These are phyloP conservation scores for Acromyrmex echinatior DNA, from an alignment of 1,140 invertebrate species.

Conservation along the genomic window DNA sequence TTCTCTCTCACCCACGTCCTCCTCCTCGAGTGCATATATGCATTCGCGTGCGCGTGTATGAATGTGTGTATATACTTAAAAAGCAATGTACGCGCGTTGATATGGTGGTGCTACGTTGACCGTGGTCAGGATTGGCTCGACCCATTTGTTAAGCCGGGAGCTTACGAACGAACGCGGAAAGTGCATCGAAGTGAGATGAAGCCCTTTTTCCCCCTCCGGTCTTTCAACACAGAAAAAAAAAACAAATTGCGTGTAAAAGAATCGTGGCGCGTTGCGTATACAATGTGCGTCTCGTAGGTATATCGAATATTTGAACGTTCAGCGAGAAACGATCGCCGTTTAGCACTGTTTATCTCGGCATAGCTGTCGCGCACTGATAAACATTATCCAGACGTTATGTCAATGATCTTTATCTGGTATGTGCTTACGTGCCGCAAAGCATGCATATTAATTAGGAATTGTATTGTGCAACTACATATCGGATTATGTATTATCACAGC, in stretches of 20 bases:
- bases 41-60: neutral
- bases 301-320: neutral
- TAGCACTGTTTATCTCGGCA: neutral
- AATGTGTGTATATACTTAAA: slow-evolving; percentile 47
- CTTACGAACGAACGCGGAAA: slow-evolving; percentile 37
- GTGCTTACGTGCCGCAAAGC: neutral
- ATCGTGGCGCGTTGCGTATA: neutral
- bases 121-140: slow-evolving; percentile 76
- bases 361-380: slow-evolving; percentile 31
- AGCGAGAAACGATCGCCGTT: neutral
- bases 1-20: neutral
- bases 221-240: neutral
- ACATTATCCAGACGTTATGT: slow-evolving; percentile 6
- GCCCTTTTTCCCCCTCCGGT: neutral
- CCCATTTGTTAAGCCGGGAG: slow-evolving; percentile 70
- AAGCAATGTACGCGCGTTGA: slow-evolving; percentile 43
- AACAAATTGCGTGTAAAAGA: neutral
- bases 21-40: neutral
- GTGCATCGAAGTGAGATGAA: neutral
- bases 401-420: slow-evolving; percentile 26
- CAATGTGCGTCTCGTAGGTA: too few relatives aligned
- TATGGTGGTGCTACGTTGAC: slow-evolving; percentile 69
- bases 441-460: slow-evolving; percentile 32
- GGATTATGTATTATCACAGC: too few relatives aligned
- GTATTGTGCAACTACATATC: neutral